Evolutionary conservation across 2,113 vertebrate genomes (phyloP), one percentile per base, ranked within the genome.

Genomic region (Pachyramphus minor): DNA sequence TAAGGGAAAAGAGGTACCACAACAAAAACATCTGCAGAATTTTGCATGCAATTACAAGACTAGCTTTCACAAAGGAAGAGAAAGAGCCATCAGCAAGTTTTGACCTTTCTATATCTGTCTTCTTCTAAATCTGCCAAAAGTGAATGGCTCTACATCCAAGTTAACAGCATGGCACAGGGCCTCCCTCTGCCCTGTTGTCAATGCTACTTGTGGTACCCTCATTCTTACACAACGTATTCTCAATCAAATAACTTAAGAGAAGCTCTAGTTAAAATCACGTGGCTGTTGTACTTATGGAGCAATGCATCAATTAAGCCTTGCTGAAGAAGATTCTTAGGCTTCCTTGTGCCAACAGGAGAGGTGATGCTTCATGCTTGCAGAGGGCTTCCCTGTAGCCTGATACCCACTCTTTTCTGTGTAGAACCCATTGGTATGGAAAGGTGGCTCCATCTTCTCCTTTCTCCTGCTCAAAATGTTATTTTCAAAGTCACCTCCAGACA

Each of bases 181-280:
- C 39, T 5, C 21, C 18, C 35, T 74, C 45, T 53, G 22, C n/a
- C 12, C 37, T 45, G 9, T 73, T 77, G 47, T 2, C 25, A 18
- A 3, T 1, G 1, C 14, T 77, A 30, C 22, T 58, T 60, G 28
- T 50, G 35, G 16, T 16, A 4, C 9, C 5, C 2, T 50, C 7
- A 4, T 80, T 69, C 12, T 66, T 64, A 63, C 0, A 1, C 28
- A 60, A 14, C 8, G 7, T 20, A 31, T 17, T 63, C 27, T 55
- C 11, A 22, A 27, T 52, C 30, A 55, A 58, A 28, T 35, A 50
- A 41, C 2, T 52, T 22, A 14, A 45, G 22, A 30, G 59, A 58
- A 81, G 11, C 28, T 78, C n/a, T 22, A 55, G 30, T 5, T 83
- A 44, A 44, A 75, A 45, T 47, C 8, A 9, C 39, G 17, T 49